Percentiles rank a stretch among this genome's conserved stretches.
Evolutionary conservation across 2,797 vertebrate species (phyloP).

Genomic region (Oophaga sylvatica): DNA sequence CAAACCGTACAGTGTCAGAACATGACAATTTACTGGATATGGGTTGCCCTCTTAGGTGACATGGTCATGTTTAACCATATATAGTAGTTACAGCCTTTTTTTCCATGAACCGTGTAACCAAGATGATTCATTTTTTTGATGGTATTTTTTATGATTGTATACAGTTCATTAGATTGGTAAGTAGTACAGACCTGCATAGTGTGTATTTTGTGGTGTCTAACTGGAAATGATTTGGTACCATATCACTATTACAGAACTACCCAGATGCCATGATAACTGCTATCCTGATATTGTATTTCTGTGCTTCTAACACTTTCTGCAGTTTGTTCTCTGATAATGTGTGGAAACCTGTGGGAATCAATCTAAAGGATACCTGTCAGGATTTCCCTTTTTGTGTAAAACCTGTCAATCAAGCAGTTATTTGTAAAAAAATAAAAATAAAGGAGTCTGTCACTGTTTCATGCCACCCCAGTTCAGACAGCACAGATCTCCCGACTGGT

Average conservation of each 20-base stretch:
- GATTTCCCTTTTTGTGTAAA: no score
- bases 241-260: constrained; percentile 19
- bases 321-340: constrained; percentile 19
- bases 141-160: constrained; percentile 68
- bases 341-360: constrained; percentile 33
- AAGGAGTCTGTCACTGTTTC: no score
- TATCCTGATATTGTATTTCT: not conserved
- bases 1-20: not conserved
- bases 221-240: constrained; percentile 54
- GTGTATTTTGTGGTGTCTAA: constrained; percentile 76
- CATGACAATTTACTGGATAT: not conserved
- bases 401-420: no score
- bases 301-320: constrained; percentile 25
- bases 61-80: not conserved
- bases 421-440: no score
- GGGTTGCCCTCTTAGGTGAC: not conserved
- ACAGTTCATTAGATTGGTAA: constrained; percentile 98
- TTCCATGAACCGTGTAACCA: constrained; percentile 67
- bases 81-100: not conserved
- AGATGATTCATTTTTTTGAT: constrained; percentile 26
- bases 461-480: no score
- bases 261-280: not conserved
- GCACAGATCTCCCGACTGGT: no score
- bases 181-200: constrained; percentile 76
- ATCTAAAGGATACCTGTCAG: no score